Percentiles rank a stretch among this genome's conserved stretches.
Conservation (phyloP, 2,113 vertebrate species). For the Balaeniceps rex region DNA sequence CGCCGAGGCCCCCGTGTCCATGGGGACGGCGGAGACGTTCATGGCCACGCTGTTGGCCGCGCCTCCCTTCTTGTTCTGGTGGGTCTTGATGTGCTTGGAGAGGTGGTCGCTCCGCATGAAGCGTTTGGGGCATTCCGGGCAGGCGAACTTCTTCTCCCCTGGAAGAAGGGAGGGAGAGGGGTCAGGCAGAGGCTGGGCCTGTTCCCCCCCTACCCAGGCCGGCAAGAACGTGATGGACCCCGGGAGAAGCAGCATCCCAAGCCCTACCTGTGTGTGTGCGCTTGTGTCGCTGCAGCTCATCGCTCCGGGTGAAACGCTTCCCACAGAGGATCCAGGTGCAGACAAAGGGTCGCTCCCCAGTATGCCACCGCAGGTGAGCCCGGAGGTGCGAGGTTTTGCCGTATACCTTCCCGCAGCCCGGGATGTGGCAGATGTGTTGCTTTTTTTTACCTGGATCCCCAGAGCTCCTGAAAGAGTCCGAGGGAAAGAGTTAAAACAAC, state of each 20-base stretch:
- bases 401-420: constrained; percentile 92
- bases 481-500: too few relatives aligned
- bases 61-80: constrained; percentile 88
- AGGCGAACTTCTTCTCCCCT: constrained; percentile 95
- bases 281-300: constrained; percentile 96
- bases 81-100: constrained; percentile 96
- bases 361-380: constrained; percentile 96
- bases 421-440: constrained; percentile 95
- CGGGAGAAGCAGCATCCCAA: too few relatives aligned
- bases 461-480: constrained; percentile 51
- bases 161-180: neutral
- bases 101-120: constrained; percentile 98
- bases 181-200: neutral
- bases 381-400: constrained; percentile 94
- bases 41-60: constrained; percentile 53
- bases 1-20: constrained; percentile 68
- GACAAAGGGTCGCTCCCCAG: constrained; percentile 92
- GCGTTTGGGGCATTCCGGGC: constrained; percentile 90
- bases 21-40: constrained; percentile 73
- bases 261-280: constrained; percentile 91
- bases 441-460: constrained; percentile 94
- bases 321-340: constrained; percentile 93
- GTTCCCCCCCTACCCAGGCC: too few relatives aligned
- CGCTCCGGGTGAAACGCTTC: constrained; percentile 92
- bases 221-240: too few relatives aligned